These are phyloP conservation scores for Drosophila punjabiensis DNA, from an alignment of 1,140 invertebrate species.

Conservation along the genomic window DNA sequence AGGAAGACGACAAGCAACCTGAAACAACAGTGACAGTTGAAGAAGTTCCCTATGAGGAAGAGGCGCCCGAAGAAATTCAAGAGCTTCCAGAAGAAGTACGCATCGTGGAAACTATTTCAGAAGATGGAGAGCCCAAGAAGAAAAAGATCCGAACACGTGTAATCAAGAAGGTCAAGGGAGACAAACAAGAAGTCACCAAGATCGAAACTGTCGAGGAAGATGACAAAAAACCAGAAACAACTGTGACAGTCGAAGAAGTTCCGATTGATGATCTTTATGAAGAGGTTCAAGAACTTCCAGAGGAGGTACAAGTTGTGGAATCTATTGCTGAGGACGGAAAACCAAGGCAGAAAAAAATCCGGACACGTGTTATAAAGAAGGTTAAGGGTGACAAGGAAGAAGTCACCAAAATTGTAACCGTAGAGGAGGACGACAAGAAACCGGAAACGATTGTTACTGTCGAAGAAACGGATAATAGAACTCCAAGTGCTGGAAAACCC, in stretches of 20 bases:
- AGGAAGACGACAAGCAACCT: constrained; percentile 50
- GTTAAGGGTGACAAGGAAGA: constrained; percentile 83
- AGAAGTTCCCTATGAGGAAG: background rate
- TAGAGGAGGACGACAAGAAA: constrained; percentile 85
- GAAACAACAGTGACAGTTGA: constrained; percentile 6
- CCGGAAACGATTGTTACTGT: constrained; percentile 80
- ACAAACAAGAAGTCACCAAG: constrained; percentile 82
- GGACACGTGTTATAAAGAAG: constrained; percentile 83
- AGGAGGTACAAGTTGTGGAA: constrained; percentile 55
- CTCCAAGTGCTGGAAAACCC: constrained; percentile 44
- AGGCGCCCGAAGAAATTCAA: constrained; percentile 39
- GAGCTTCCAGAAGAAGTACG: constrained; percentile 65
- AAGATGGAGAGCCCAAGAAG: constrained; percentile 45
- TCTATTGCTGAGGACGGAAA: constrained; percentile 46
- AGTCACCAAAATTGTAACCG: constrained; percentile 85
- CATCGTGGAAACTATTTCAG: constrained; percentile 37
- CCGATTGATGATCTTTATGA: constrained; percentile 35
- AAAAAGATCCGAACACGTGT: constrained; percentile 79
- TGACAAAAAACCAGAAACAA: constrained; percentile 81
- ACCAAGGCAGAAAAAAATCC: constrained; percentile 62
- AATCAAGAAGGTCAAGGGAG: constrained; percentile 82
- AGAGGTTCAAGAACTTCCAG: constrained; percentile 58
- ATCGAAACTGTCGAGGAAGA: constrained; percentile 86
- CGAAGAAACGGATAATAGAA: constrained; percentile 57
- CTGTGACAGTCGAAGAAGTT: constrained; percentile 65